Evolutionary conservation across 2,888 invertebrate genomes (phyloP).

Genomic region (Cotesia congregata): DNA sequence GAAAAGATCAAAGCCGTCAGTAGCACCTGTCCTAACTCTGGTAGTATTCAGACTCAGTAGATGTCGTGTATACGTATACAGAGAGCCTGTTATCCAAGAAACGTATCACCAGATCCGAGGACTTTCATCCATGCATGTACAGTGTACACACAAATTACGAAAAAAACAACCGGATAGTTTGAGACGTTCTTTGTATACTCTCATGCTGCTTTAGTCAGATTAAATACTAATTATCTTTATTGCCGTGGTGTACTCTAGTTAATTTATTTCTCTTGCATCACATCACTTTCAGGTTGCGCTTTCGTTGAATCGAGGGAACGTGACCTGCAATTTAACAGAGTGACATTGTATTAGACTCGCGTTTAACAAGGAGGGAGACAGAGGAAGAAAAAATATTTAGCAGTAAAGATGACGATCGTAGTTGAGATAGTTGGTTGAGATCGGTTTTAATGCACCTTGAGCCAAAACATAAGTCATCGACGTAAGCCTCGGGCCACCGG

Average conservation of each 20-base stretch:
- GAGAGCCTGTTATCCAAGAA: slow-evolving; percentile 65
- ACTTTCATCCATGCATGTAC: slow-evolving; percentile 23
- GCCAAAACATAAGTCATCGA: slow-evolving; percentile 65
- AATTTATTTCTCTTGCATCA: not conserved
- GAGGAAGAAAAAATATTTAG: slow-evolving; percentile 24
- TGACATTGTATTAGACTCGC: not conserved
- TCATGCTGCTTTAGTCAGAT: slow-evolving; percentile 49
- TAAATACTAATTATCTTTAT: slow-evolving; percentile 67
- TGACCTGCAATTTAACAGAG: slow-evolving; percentile 6
- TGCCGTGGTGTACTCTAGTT: slow-evolving; percentile 44
- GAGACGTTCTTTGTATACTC: slow-evolving; percentile 48
- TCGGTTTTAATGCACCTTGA: slow-evolving; percentile 52
- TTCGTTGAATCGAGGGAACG: not conserved
- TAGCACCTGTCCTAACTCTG: slow-evolving; percentile 66
- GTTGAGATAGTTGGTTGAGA: slow-evolving; percentile 13
- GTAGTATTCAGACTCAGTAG: slow-evolving; percentile 56
- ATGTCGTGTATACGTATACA: not conserved
- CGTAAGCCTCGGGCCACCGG: slow-evolving; percentile 55
- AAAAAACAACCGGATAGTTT: slow-evolving; percentile 31
- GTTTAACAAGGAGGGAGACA: slow-evolving; percentile 3
- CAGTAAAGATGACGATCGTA: slow-evolving; percentile 18
- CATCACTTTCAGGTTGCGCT: slow-evolving; percentile 3
- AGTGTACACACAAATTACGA: not conserved
- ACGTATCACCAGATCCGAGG: slow-evolving; percentile 44
- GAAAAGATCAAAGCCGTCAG: slow-evolving; percentile 71